These are phyloP conservation scores for Cephonodes hylas DNA, from an alignment of 2,888 invertebrate genomes.

Conservation along the genomic window DNA sequence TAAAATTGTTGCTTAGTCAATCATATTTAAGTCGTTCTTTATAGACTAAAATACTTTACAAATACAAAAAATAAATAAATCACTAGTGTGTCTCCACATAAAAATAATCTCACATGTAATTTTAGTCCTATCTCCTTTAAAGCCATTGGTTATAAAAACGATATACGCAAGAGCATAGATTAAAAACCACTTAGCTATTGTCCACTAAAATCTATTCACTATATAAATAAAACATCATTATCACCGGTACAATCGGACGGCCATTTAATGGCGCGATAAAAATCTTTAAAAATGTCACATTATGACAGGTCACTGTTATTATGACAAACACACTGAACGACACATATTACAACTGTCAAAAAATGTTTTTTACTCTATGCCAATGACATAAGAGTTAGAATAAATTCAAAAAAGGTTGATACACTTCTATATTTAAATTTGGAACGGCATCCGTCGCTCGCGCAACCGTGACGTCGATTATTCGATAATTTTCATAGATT, in stretches of 20 bases:
- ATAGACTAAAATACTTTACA: neutral
- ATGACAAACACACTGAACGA: conserved; percentile 49
- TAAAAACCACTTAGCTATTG: conserved; percentile 32
- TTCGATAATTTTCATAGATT: conserved; percentile 76
- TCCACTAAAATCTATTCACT: conserved; percentile 36
- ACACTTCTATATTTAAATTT: conserved; percentile 41
- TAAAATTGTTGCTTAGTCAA: too few relatives aligned
- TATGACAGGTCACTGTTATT: conserved; percentile 76
- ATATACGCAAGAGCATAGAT: conserved; percentile 16
- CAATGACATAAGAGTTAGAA: neutral
- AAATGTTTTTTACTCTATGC: conserved; percentile 11
- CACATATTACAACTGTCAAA: conserved; percentile 11
- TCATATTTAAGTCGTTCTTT: too few relatives aligned
- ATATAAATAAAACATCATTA: conserved; percentile 67
- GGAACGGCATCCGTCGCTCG: conserved; percentile 73
- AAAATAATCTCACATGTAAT: conserved; percentile 1
- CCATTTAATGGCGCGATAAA: conserved; percentile 67
- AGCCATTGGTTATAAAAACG: conserved; percentile 4
- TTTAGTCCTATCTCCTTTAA: neutral
- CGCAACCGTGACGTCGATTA: conserved; percentile 75
- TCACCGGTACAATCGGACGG: conserved; percentile 62
- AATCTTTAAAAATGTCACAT: conserved; percentile 72
- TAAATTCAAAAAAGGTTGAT: conserved; percentile 19
- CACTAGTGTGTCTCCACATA: neutral
- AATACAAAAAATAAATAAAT: neutral